Percentiles rank a stretch among this genome's conserved stretches.
phyloP scores from a whole-genome alignment of 2,113 vertebrate species.

The Ciconia maguari region DNA sequence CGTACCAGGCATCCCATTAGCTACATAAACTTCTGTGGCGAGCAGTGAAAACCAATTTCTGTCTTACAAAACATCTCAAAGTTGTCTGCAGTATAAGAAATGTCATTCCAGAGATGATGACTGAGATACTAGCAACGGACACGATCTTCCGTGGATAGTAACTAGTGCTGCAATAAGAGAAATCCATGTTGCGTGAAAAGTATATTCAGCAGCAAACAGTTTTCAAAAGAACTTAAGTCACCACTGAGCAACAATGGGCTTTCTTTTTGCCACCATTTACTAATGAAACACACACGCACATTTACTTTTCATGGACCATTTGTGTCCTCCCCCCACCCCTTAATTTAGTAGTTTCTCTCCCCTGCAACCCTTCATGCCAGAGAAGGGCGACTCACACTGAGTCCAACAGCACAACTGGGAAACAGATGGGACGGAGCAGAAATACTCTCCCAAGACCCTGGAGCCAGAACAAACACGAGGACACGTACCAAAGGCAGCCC shows the following conservation, averaged over 20 bases:
- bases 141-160: background rate
- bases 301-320: background rate
- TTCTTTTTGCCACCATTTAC: background rate
- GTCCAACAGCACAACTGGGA: background rate
- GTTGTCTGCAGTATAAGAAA: background rate
- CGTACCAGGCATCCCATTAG: background rate
- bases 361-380: background rate
- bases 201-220: background rate
- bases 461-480: background rate
- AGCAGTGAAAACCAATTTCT: background rate
- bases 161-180: background rate
- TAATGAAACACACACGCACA: background rate
- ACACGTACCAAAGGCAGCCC: background rate
- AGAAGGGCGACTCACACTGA: accelerated
- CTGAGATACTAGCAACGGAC: background rate
- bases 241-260: background rate
- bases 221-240: background rate
- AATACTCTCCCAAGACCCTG: background rate
- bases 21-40: accelerated
- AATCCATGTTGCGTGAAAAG: background rate
- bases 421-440: background rate
- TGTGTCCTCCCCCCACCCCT: background rate
- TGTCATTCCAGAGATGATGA: background rate
- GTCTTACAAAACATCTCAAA: background rate
- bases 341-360: background rate